Base-by-base conservation (phyloP, 2,888 invertebrate genomes). In the Kuschelorhynchus macadamiae region DNA sequence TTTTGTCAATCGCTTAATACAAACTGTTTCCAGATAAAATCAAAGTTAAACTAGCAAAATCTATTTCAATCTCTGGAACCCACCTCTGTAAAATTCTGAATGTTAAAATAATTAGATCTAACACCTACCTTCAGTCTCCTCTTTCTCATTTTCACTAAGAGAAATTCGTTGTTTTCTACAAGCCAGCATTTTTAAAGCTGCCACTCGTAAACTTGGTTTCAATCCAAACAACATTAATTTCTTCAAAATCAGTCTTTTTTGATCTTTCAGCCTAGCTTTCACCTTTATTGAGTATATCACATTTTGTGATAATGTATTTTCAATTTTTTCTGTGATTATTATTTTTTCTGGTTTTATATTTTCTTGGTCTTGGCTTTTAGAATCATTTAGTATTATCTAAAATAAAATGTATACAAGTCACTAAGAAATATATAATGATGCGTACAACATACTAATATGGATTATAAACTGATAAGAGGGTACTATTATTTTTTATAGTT, bases 141-240 rank as follows among this genome's bases (percentile, higher is more conserved):
- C 80, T 66, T 78, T 77, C 53, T 77, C 79, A 47, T 75, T 75
- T 67, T 78, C 79, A 41, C 67, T 76, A 32, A 82, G 73, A 33
- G 76, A 75, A 44, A 82, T 75, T 65, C 76, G 80, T 70, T 82
- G 82, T 72, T 83, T 82, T 70, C 82, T 82, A 68, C 80, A 82
- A 61, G 81, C 79, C 32, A 83, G 76, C 77, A 81, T 82, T 74
- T 82, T 83, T 68, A 84, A 78, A 57, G 82, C 83, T 11, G 83
- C 83, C 77, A 83, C 80, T 66, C 84, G 75, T 49, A 84, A 75
- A 71, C 81, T 81, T n/a, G 84, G 85, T 72, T 82, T 83, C 59
- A 84, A 74, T 18, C 81, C 81, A 72, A 82, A 81, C 62, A 83
- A 74, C 78, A 83, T 81, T 53, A 84, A 74, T 71, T 79, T 79